A percentile compares a stretch with the other conserved stretches of the same genome.
Evolutionary conservation across 2,113 vertebrate genomes (phyloP).

Genomic region (Anoura caudifer): DNA sequence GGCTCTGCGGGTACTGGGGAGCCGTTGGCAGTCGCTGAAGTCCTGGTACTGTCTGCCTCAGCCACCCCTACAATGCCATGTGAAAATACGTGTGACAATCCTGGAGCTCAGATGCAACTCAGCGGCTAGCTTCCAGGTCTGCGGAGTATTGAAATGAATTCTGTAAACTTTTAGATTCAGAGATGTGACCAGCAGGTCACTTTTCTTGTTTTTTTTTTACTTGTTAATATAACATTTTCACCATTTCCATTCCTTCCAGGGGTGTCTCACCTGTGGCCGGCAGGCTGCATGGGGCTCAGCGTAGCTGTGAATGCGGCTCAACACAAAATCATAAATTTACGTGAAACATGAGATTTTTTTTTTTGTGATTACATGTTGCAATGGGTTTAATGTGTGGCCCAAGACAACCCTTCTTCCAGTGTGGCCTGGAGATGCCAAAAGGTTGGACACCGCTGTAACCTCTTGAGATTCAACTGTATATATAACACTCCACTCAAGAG

Average conservation of each 20-base stretch:
- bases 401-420: no score
- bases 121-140: slow-evolving; percentile 46
- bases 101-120: slow-evolving; percentile 46
- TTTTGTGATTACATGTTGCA: no score
- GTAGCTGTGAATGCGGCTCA: no score
- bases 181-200: background rate
- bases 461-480: background rate
- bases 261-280: no score
- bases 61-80: slow-evolving; percentile 45
- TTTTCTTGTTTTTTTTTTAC: background rate
- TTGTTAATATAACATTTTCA: background rate
- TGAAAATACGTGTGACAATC: slow-evolving; percentile 68
- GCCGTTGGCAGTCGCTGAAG: slow-evolving; percentile 25
- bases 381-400: no score
- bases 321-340: no score
- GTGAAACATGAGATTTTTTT: no score
- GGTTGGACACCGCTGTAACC: background rate
- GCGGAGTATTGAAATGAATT: slow-evolving; percentile 39
- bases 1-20: slow-evolving; percentile 31
- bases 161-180: background rate
- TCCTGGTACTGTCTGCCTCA: slow-evolving; percentile 67
- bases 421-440: no score
- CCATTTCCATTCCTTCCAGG: background rate
- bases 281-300: no score
- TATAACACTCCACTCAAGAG: background rate